Evolutionary conservation across 2,113 vertebrate genomes (phyloP).

Genomic region (Strix uralensis): DNA sequence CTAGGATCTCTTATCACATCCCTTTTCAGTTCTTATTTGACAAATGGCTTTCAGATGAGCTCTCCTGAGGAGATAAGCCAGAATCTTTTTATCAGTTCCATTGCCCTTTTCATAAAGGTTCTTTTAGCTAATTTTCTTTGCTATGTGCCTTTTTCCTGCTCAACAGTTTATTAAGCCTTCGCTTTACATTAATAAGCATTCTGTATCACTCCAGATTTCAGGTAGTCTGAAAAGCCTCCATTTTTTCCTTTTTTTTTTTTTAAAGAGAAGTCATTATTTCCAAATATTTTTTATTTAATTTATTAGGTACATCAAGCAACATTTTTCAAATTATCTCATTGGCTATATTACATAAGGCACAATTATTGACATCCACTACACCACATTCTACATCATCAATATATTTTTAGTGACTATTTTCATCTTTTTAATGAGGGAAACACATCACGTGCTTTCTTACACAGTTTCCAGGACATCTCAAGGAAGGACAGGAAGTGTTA

Average conservation of each 20-base stretch:
- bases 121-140: constrained; percentile 28
- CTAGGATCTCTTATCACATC: constrained; percentile 30
- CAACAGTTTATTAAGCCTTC: not conserved
- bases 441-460: accelerated
- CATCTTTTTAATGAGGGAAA: not conserved
- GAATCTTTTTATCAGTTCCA: constrained; percentile 27
- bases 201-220: not conserved
- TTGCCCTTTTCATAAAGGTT: constrained; percentile 19
- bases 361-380: not conserved
- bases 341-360: not conserved
- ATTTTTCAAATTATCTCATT: not conserved
- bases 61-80: constrained; percentile 17
- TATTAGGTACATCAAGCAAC: not conserved
- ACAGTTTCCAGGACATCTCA: not conserved
- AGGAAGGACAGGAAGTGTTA: not conserved
- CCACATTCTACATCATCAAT: not conserved
- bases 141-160: not conserved
- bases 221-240: not conserved
- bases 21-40: constrained; percentile 39
- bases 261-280: not conserved
- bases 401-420: not conserved
- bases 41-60: constrained; percentile 48
- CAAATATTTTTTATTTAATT: not conserved
- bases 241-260: not conserved
- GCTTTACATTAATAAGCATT: not conserved